Evolutionary conservation across 2,797 vertebrate genomes (phyloP), one percentile per base, ranked within the genome.

Genomic region (Sebastes iracundus): DNA sequence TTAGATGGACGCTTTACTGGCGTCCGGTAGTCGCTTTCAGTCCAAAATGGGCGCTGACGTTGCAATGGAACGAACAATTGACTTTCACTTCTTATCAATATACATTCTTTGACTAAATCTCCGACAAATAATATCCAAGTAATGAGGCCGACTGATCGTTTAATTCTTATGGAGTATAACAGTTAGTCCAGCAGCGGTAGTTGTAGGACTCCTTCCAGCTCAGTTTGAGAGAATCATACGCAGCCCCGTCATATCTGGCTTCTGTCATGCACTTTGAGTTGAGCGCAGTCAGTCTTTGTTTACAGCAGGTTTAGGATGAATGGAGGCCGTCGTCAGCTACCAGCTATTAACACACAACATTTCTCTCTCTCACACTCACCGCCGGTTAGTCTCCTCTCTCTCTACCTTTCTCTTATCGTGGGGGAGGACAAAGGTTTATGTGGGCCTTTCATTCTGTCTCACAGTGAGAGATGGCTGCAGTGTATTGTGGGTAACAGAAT

Each of bases 401-500:
- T 75, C 63, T 82, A 80, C 90, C 82, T 87, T 76, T 58, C 25
- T 83, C 53, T 66, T 90, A 86, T 89, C 88, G 65, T 6, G 22
- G 67, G 65, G 88, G 77, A 78, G 86, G 85, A 86, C 81, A 70
- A 75, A 85, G 74, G 83, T 92, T 90, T 85, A 91, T 87, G 83
- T 81, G 76, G 73, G 87, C 63, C 77, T 89, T 81, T 88, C 76
- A 84, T 72, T 90, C 81, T 72, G 86, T 91, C 89, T 91, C 89
- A 81, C 85, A 82, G 88, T 93, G 89, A 93, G 86, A 70, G 81
- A 88, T 91, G 73, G 77, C 74, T 80, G 83, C 89, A 88, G 81
- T 93, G 93, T 67, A 93, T 93, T 93, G 82, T 95, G 93, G 93
- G 91, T 95, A 95, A 95, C 86, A 90, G 80, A 90, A 91, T 90